These are phyloP conservation scores for Hydrotaea diabolus DNA, from an alignment of 2,888 invertebrate genomes.

Conservation along the genomic window DNA sequence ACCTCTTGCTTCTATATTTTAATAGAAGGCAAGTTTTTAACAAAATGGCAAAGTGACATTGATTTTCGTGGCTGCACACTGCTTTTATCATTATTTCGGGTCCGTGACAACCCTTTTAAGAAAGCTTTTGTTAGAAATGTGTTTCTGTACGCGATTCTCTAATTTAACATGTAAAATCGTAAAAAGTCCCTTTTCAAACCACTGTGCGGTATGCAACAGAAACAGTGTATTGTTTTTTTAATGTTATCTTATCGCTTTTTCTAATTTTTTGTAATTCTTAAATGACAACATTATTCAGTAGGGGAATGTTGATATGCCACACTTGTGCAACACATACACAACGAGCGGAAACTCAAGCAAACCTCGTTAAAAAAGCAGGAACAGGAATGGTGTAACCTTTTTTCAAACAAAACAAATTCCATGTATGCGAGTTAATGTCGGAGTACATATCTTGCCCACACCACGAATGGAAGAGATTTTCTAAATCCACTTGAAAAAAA, in stretches of 20 bases:
- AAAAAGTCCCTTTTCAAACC: no score
- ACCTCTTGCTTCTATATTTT: no score
- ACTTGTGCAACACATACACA: slow-evolving; percentile 18
- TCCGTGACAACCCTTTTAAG: no score
- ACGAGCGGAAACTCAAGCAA: neutral
- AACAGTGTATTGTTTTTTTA: slow-evolving; percentile 3
- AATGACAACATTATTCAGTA: slow-evolving; percentile 46
- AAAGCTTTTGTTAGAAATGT: no score
- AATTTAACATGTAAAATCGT: no score
- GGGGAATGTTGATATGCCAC: slow-evolving; percentile 42
- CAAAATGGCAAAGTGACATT: no score
- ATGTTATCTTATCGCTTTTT: slow-evolving; percentile 56
- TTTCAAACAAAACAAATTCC: neutral
- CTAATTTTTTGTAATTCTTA: slow-evolving; percentile 58
- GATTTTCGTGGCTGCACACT: no score
- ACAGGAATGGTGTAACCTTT: neutral
- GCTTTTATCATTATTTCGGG: no score
- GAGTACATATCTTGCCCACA: neutral
- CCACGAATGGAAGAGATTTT: no score
- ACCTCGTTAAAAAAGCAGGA: neutral
- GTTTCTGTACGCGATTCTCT: no score
- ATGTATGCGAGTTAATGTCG: neutral
- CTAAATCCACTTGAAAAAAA: no score
- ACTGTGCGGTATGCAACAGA: slow-evolving; percentile 1
- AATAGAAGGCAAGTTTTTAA: no score